These are phyloP conservation scores for Lysandra coridon DNA, from an alignment of 2,888 invertebrate species.

Conservation along the genomic window DNA sequence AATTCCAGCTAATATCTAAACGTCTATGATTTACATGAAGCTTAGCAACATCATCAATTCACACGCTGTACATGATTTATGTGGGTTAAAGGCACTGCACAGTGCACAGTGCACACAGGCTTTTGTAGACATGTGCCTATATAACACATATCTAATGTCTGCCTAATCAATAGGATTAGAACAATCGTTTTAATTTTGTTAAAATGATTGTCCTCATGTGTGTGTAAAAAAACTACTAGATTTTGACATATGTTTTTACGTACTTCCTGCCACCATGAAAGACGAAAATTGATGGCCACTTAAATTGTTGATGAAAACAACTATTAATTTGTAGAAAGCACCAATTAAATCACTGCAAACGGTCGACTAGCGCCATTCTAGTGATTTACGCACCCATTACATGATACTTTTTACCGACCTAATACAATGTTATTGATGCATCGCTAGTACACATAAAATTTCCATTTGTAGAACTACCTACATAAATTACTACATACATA, in stretches of 20 bases:
- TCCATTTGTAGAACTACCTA: not conserved
- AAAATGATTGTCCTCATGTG: no score
- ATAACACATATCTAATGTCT: no score
- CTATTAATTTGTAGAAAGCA: conserved; percentile 25
- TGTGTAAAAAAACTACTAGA: no score
- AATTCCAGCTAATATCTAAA: conserved; percentile 12
- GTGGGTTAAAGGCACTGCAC: not conserved
- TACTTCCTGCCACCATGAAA: not conserved
- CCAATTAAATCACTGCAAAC: conserved; percentile 29
- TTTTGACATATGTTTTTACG: no score
- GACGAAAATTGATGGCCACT: not conserved
- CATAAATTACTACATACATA: not conserved
- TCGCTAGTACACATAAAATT: not conserved
- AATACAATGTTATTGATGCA: conserved; percentile 12
- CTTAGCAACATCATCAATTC: conserved; percentile 10
- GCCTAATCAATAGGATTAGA: no score
- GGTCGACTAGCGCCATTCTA: conserved; percentile 7
- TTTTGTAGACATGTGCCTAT: no score
- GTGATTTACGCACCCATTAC: conserved; percentile 22
- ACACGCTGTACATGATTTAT: not conserved
- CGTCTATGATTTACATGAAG: conserved; percentile 19
- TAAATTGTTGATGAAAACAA: conserved; percentile 23
- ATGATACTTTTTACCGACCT: conserved; percentile 6
- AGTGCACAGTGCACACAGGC: no score
- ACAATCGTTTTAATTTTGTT: no score